Conservation (phyloP, 2,797 vertebrate species). For the Enteromius argenteus region DNA sequence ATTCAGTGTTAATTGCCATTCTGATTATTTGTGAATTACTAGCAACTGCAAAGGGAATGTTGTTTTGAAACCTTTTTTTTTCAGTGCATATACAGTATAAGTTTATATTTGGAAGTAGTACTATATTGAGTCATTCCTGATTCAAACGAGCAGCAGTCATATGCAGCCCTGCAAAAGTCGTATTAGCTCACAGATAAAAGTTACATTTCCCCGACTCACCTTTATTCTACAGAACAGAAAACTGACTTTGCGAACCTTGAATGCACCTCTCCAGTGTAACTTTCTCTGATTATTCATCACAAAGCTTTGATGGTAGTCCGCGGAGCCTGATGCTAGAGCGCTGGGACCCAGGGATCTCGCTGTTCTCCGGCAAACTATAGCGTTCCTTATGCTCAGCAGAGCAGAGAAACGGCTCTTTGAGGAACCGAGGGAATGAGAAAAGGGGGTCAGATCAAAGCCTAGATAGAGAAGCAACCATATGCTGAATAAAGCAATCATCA, state of each 20-base stretch:
- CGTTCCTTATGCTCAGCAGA: slow-evolving; percentile 33
- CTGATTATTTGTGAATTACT: neutral
- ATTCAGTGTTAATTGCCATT: neutral
- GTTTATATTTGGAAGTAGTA: neutral
- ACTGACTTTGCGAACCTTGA: slow-evolving; percentile 42
- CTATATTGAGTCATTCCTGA: neutral
- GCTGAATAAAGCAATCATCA: slow-evolving; percentile 33
- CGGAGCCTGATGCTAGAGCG: slow-evolving; percentile 24
- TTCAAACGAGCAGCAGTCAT: neutral
- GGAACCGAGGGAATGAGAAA: slow-evolving; percentile 46
- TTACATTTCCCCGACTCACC: neutral
- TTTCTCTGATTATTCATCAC: slow-evolving; percentile 55
- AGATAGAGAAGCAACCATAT: slow-evolving; percentile 29
- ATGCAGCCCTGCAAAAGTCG: neutral
- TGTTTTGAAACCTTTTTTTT: neutral
- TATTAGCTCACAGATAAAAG: slow-evolving; percentile 1
- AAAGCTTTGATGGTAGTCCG: slow-evolving; percentile 54
- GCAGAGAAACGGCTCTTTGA: slow-evolving; percentile 53
- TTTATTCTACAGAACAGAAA: slow-evolving; percentile 53
- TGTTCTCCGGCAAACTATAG: slow-evolving; percentile 32
- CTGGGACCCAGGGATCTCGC: slow-evolving; percentile 6
- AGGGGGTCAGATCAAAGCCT: slow-evolving; percentile 42
- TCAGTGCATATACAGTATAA: neutral
- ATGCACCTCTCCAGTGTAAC: slow-evolving; percentile 50
- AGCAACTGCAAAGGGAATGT: neutral